Evolutionary conservation across 1,140 invertebrate species (phyloP).

Genomic region (Anthonomus grandis): DNA sequence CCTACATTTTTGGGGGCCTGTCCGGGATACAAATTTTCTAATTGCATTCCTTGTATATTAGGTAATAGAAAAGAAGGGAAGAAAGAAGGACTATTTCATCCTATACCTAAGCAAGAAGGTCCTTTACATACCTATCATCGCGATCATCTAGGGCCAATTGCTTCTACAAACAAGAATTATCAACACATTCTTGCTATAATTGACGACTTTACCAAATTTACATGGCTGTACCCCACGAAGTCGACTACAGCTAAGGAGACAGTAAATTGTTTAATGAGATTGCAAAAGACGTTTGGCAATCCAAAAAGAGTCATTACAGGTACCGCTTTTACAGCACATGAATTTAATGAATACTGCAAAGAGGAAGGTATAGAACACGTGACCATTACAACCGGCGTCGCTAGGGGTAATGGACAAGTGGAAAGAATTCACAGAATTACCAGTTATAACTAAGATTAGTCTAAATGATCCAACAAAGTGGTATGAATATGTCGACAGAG

Average conservation of each 20-base stretch:
- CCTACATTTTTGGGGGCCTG: too few species aligned
- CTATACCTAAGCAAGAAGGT: slow-evolving; percentile 22
- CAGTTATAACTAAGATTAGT: slow-evolving; percentile 35
- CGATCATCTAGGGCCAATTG: slow-evolving; percentile 45
- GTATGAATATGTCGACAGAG: slow-evolving; percentile 36
- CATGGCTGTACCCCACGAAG: slow-evolving; percentile 40
- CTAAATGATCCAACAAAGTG: slow-evolving; percentile 33
- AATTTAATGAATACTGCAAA: slow-evolving; percentile 35
- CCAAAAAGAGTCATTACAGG: slow-evolving; percentile 40
- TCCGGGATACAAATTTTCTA: too few species aligned
- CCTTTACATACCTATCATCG: slow-evolving; percentile 39
- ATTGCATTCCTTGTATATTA: too few species aligned
- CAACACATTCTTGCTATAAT: slow-evolving; percentile 45
- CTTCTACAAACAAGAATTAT: slow-evolving; percentile 42
- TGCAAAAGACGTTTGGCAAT: slow-evolving; percentile 38
- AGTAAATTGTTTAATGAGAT: too few species aligned
- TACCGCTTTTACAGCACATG: slow-evolving; percentile 44
- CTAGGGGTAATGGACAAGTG: slow-evolving; percentile 39
- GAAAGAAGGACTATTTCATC: slow-evolving; percentile 39
- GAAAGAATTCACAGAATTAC: slow-evolving; percentile 37
- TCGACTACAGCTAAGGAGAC: slow-evolving; percentile 36
- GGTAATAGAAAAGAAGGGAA: too few species aligned
- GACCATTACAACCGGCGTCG: slow-evolving; percentile 38
- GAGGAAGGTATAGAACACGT: slow-evolving; percentile 33
- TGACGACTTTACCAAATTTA: slow-evolving; percentile 48